Percentiles rank a stretch among this genome's conserved stretches.
These are phyloP conservation scores for Noctua comes DNA, from an alignment of 2,888 invertebrate genomes.

Conservation along the genomic window DNA sequence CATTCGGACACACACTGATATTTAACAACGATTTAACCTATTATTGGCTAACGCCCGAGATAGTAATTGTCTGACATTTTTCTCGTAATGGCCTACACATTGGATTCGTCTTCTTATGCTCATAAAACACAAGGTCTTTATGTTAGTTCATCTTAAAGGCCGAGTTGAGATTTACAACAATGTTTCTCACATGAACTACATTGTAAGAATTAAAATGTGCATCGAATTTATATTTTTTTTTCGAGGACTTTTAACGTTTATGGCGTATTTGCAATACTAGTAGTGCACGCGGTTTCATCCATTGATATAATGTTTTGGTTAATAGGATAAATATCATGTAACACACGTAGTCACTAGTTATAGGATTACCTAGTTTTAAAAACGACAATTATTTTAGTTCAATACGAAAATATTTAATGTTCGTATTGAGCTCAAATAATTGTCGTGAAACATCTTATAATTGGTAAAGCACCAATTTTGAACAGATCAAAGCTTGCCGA, in stretches of 20 bases:
- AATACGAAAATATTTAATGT: too few species aligned
- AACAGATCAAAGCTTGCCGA: slow-evolving; percentile 37
- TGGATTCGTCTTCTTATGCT: slow-evolving; percentile 53
- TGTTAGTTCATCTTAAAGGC: slow-evolving; percentile 56
- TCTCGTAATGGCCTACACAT: slow-evolving; percentile 59
- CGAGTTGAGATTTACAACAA: slow-evolving; percentile 44
- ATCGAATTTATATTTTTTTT: slow-evolving; percentile 26
- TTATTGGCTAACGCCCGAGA: slow-evolving; percentile 49
- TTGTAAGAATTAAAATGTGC: slow-evolving; percentile 19
- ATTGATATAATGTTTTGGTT: neutral
- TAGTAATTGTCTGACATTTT: slow-evolving; percentile 70
- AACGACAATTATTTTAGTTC: neutral
- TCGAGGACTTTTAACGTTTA: neutral
- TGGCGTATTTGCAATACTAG: neutral
- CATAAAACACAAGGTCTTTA: slow-evolving; percentile 62
- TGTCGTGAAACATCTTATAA: neutral
- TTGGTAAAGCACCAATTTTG: neutral
- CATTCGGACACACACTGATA: slow-evolving; percentile 47
- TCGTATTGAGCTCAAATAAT: neutral
- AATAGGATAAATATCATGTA: neutral
- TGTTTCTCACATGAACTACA: slow-evolving; percentile 51
- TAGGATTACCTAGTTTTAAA: neutral
- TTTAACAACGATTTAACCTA: slow-evolving; percentile 58
- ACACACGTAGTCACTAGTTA: neutral
- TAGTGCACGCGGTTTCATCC: neutral